A percentile compares a stretch with the other conserved stretches of the same genome.
Evolutionary conservation across 2,113 vertebrate genomes (phyloP).

Genomic region (Oriolus oriolus): DNA sequence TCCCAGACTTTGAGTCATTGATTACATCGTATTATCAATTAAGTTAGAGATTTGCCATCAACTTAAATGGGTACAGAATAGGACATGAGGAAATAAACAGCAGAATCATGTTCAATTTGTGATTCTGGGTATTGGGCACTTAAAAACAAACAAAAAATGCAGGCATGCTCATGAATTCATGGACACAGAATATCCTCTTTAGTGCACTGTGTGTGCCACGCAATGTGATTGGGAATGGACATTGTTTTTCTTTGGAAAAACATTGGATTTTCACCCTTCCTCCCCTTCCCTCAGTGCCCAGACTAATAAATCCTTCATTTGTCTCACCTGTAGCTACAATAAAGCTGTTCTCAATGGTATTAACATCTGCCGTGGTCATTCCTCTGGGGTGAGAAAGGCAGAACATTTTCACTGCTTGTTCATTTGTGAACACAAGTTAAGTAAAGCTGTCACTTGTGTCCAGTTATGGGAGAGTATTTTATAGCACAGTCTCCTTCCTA

Average conservation of each 20-base stretch:
- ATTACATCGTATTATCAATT: neutral
- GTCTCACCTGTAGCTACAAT: constrained; percentile 60
- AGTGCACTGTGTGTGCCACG: neutral
- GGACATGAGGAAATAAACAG: neutral
- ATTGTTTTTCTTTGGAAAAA: neutral
- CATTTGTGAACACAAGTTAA: constrained; percentile 53
- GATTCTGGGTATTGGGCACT: neutral
- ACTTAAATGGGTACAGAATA: neutral
- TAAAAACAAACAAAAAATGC: neutral
- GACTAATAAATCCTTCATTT: constrained; percentile 52
- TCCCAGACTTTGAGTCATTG: constrained; percentile 7
- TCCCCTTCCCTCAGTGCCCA: neutral
- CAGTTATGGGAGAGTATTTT: constrained; percentile 52
- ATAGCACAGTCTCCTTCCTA: neutral
- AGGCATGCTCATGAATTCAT: neutral
- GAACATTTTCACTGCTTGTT: constrained; percentile 39
- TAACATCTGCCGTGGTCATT: constrained; percentile 56
- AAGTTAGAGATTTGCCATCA: neutral
- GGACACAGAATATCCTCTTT: neutral
- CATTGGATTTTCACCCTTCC: neutral
- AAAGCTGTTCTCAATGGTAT: constrained; percentile 21
- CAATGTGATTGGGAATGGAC: neutral
- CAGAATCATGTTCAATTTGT: neutral
- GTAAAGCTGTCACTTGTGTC: constrained; percentile 57
- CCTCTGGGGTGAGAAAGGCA: constrained; percentile 35